These are phyloP conservation scores for Calypte anna DNA, from an alignment of 2,113 vertebrate species.

Conservation along the genomic window DNA sequence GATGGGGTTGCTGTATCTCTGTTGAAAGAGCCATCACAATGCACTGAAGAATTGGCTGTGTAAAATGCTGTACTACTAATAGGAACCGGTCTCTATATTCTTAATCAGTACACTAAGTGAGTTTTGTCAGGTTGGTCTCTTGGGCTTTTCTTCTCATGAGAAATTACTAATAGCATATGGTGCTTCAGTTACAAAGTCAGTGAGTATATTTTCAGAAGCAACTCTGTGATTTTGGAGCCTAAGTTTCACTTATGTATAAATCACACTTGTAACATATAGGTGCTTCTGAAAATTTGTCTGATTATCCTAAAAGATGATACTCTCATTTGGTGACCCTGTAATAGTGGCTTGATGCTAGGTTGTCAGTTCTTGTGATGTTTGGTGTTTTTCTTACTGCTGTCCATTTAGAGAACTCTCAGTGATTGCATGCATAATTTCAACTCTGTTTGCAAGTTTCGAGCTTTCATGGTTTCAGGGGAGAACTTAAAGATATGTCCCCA, in stretches of 20 bases:
- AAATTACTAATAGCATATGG: constrained; percentile 49
- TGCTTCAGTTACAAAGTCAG: background rate
- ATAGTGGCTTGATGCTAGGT: background rate
- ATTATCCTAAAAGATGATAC: background rate
- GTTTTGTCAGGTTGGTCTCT: constrained; percentile 69
- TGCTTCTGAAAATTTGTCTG: background rate
- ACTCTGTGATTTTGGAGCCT: background rate
- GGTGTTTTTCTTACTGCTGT: background rate
- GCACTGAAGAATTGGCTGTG: background rate
- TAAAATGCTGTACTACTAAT: background rate
- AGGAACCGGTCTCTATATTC: constrained; percentile 26
- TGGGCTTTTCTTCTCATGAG: constrained; percentile 46
- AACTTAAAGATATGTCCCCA: background rate
- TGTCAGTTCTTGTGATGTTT: background rate
- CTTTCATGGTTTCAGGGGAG: background rate
- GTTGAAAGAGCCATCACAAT: constrained; percentile 7
- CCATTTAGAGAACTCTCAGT: background rate
- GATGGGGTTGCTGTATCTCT: background rate
- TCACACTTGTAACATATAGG: background rate
- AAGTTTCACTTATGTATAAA: constrained; percentile 12
- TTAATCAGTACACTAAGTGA: constrained; percentile 33
- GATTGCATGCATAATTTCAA: background rate
- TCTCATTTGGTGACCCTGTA: background rate
- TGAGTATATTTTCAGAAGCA: constrained; percentile 39
- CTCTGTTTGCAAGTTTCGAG: background rate